Evolutionary conservation across 23 tunicate genomes (phyloP), one percentile per base, ranked within the genome.

Genomic region (Clavelina lepadiformis): DNA sequence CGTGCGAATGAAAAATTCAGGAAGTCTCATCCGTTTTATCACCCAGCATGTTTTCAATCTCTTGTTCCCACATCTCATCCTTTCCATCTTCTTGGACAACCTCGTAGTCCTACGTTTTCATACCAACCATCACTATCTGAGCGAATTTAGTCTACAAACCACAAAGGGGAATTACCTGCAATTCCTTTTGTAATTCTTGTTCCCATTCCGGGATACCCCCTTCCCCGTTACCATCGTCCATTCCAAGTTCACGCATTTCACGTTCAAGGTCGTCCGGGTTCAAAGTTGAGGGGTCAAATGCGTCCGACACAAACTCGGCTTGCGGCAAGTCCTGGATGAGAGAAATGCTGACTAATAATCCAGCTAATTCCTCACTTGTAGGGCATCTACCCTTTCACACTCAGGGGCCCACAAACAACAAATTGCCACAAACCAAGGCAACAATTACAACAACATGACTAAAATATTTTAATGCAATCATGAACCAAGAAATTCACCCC

Each of bases 31-130:
- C n/a, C n/a, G n/a, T n/a, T n/a, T n/a, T n/a, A n/a, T n/a, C n/a
- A n/a, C n/a, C n/a, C 29, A 94, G 77, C 99, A 94, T 94, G 47
- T 91, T 93, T 38, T 94, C 99, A 27, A 94, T 61, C 56, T 94
- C 99, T 38, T 80, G 49, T 51, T 94, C 99, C 95, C 95, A 94
- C 21, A 56, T 67, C 3, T 70, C 78, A 46, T 94, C 88, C 51
- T 71, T 82, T 33, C 71, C 81, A 0, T 63, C 67, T 2, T 57
- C 99, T 18, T 58, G 52, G 3, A 94, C 94, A 0, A 94, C 99
- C 61, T 94, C 99, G 56, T 94, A 94, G 26, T 82, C 99, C 97
- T 89, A 53, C 3, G 30, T 25, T 22, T 8, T 26, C 35, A 59
- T 18, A 29, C 49, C 13, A 41, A 15, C 49, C 13, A 13, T 54